Evolutionary conservation across 2,113 vertebrate genomes (phyloP).

Genomic region (Carassius carassius): DNA sequence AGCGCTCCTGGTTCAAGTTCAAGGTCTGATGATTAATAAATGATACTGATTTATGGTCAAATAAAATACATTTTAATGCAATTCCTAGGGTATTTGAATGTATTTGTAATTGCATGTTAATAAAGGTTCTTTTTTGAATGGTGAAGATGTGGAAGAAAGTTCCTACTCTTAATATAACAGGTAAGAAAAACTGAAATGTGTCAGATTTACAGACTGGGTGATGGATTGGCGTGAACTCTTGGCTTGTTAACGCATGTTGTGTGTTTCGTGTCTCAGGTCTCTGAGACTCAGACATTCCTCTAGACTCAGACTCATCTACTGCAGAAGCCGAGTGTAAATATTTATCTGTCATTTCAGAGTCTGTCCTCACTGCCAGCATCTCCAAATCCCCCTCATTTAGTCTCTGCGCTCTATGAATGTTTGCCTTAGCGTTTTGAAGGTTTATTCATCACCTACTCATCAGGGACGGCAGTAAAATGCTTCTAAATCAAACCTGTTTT

Average conservation of each 20-base stretch:
- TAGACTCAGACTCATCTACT: not conserved
- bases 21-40: not conserved
- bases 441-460: not conserved
- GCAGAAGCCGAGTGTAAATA: constrained; percentile 13
- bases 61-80: no score
- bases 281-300: constrained; percentile 22
- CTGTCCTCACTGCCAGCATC: not conserved
- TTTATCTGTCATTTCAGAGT: constrained; percentile 22
- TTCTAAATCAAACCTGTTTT: not conserved
- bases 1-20: not conserved
- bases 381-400: not conserved
- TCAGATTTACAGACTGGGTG: no score
- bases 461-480: not conserved
- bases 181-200: no score
- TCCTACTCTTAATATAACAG: no score
- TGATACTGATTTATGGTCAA: no score
- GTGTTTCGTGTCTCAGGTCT: not conserved
- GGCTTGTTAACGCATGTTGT: not conserved
- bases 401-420: not conserved
- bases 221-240: not conserved
- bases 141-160: no score
- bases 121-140: not conserved
- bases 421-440: not conserved
- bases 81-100: no score
- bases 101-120: no score